Base-by-base conservation (phyloP, 2,113 vertebrate species). In the Vicugna pacos region DNA sequence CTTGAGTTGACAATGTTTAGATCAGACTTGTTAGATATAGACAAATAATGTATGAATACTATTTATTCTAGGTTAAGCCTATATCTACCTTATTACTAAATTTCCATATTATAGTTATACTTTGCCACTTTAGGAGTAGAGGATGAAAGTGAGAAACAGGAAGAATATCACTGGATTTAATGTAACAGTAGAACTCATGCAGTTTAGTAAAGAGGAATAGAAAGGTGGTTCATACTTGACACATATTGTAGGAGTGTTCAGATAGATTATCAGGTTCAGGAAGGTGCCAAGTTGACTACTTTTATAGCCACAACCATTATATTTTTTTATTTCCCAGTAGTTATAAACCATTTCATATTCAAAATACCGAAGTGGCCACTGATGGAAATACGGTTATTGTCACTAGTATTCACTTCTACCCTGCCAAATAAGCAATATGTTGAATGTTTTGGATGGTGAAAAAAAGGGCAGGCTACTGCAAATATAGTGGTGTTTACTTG, bases 131-230 rank as follows among this genome's bases (percentile, higher is more conserved):
- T 72, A 87, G 26, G 20, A 91, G 32, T n/a, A 60, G 35, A 91
- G 50, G 16, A 86, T 80, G 38, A 86, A 75, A 73, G 50, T 50
- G 38, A 96, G 42, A 87, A 48, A 26, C 73, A 73, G 38, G 26
- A 54, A 84, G 56, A 86, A 80, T 73, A 65, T 64, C 54, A 67
- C 22, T 81, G 75, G n/a, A 58, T 81, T 93, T 94, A 72, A 85
- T 64, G 28, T 48, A 64, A 46, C 73, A 81, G n/a, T 73, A 28
- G 58, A 91, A 81, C 28, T 69, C 65, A 46, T 67, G 30, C 60
- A 90, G 24, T 85, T 93, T 96, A 91, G 26, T 22, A 86, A 38
- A 54, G 24, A 89, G 54, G n/a, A 93, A 90, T 81, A 81, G 64
- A 88, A 62, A 65, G 46, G 46, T 76, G 9, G 35, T 75, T 94